These are phyloP conservation scores for Epinephelus cyanopodus DNA, from an alignment of 2,113 vertebrate species.

Conservation along the genomic window DNA sequence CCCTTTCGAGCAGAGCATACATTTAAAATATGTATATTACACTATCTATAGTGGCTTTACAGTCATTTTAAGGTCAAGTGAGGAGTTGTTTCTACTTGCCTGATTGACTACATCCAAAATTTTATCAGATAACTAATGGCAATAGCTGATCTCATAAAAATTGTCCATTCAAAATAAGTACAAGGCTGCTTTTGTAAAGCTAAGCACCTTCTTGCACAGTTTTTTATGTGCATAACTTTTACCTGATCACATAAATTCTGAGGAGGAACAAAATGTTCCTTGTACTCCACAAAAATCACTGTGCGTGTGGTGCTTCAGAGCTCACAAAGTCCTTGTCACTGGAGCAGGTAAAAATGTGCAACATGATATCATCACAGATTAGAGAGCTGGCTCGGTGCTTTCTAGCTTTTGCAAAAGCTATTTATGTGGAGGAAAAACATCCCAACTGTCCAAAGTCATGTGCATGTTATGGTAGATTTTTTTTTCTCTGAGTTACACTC, in stretches of 20 bases:
- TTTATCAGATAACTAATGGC: not conserved
- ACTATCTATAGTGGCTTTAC: too few species aligned
- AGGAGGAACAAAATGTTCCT: constrained; percentile 30
- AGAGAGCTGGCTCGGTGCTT: constrained; percentile 1
- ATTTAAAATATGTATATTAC: not conserved
- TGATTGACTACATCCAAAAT: not conserved
- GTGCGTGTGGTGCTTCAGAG: not conserved
- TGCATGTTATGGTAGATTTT: not conserved
- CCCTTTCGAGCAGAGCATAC: not conserved
- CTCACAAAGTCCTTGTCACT: constrained; percentile 17
- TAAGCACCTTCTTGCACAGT: not conserved
- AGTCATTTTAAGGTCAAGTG: not conserved
- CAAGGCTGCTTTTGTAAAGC: not conserved
- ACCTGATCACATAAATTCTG: constrained; percentile 30
- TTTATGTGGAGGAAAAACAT: constrained; percentile 10
- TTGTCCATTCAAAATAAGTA: not conserved
- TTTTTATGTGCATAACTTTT: constrained; percentile 3
- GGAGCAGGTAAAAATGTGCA: constrained; percentile 42
- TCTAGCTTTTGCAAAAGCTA: not conserved
- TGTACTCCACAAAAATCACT: constrained; percentile 13
- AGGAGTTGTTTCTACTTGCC: not conserved
- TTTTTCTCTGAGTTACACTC: not conserved
- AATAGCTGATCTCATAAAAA: not conserved
- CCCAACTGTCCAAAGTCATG: constrained; percentile 12
- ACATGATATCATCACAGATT: constrained; percentile 33